Base-by-base conservation (phyloP, 2,888 invertebrate species). In the Palloptera scutellata region DNA sequence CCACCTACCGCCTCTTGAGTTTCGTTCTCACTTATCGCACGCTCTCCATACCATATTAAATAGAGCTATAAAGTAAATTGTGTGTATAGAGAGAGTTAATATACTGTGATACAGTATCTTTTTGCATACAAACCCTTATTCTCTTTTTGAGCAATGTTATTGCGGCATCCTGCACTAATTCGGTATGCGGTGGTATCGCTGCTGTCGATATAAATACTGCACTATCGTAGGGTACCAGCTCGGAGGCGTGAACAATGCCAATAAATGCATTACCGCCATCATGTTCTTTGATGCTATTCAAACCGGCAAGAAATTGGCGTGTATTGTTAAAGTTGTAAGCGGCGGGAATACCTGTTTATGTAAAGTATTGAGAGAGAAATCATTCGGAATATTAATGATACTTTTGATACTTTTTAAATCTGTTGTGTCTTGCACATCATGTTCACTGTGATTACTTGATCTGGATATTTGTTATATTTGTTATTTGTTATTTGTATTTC, bases 201-300 rank as follows among this genome's bases (percentile, higher is more conserved):
- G 89, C 88, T 0, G 89, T 88, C 68, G 90, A 86, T 54, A 91
- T 81, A 75, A 91, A 87, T 11, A 91, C 85, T 0, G 89, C 90
- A 70, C 89, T 88, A 77, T 89, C 89, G 72, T 88, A 88, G 0
- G 90, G 90, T 63, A 91, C 87, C 69, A 88, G 75, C 70, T 88
- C 88, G 0, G 88, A 87, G 0, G 90, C 89, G 41, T 88, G 87
- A 0, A 89, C 82, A 42, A 90, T 81, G 0, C 89, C 89, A 61
- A 87, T 84, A 86, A 90, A 89, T 0, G 88, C 87, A 8, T 88
- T 87, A 13, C 89, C 89, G 54, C 85, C 86, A 60, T 78, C 77
- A 55, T 80, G 78, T 62, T 79, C 82, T 68, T 80, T 80, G 62
- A 85, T 82, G 74, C 83, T 83, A 67, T 83, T 84, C 52, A 85